Evolutionary conservation across 2,113 vertebrate species (phyloP).

Genomic region (Tapirus terrestris): DNA sequence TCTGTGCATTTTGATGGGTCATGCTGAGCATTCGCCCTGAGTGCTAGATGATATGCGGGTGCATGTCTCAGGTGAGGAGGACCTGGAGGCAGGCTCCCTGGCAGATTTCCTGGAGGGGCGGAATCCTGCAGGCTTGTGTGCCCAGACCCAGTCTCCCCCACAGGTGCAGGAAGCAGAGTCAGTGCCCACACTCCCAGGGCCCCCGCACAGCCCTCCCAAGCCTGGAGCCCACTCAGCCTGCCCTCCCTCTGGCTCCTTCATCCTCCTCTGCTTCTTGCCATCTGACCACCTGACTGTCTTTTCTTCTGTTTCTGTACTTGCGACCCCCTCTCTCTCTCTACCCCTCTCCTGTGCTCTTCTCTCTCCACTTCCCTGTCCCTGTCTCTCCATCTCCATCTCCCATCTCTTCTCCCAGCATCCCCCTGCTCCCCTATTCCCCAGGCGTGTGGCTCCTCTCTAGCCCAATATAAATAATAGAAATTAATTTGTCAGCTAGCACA

Average conservation of each 20-base stretch:
- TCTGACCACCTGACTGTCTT: neutral
- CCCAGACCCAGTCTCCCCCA: neutral
- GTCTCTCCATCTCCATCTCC: neutral
- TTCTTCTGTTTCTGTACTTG: neutral
- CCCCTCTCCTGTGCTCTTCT: neutral
- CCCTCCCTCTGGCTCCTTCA: neutral
- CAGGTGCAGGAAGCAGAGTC: neutral
- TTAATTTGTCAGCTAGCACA: conserved; percentile 85
- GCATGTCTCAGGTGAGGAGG: neutral
- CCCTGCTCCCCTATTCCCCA: neutral
- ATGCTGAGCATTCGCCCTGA: neutral
- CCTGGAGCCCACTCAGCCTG: neutral
- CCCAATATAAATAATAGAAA: conserved; percentile 87
- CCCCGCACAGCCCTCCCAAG: neutral
- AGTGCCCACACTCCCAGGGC: neutral
- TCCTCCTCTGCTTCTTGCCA: neutral
- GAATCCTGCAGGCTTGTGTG: neutral
- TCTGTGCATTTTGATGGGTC: conserved; percentile 63
- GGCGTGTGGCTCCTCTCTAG: conserved; percentile 71
- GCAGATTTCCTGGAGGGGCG: neutral
- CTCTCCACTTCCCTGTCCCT: neutral
- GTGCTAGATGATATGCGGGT: conserved; percentile 38
- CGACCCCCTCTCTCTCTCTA: neutral
- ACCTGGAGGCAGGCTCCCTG: neutral
- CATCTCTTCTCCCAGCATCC: neutral